phyloP scores from a whole-genome alignment of 2,797 vertebrate species.

The Macrochelys suwanniensis region DNA sequence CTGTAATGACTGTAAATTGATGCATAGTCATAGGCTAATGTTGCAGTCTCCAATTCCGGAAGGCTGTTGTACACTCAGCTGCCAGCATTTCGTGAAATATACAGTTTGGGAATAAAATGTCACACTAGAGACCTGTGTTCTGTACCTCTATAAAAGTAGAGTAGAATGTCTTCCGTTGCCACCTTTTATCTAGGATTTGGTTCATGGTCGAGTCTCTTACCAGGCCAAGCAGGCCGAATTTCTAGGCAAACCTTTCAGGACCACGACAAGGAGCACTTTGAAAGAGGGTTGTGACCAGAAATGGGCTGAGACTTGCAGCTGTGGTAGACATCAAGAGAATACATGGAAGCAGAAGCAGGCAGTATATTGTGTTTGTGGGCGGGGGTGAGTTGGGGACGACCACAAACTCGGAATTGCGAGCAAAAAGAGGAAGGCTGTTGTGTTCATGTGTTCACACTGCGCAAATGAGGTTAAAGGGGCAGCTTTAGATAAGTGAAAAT shows the following conservation, averaged over 20 bases:
- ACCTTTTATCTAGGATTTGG: neutral
- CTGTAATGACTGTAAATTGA: neutral
- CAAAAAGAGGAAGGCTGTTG: neutral
- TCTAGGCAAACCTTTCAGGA: neutral
- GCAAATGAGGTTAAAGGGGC: neutral
- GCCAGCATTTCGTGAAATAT: neutral
- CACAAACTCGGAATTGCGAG: neutral
- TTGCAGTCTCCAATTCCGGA: neutral
- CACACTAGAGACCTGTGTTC: neutral
- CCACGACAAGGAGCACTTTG: neutral
- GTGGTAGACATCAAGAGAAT: neutral
- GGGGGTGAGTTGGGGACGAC: neutral
- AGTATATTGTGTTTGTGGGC: neutral
- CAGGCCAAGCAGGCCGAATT: neutral
- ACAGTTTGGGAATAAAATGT: neutral
- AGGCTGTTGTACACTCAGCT: neutral
- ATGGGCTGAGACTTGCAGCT: neutral
- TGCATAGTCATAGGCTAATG: neutral
- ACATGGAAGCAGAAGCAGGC: fast-evolving
- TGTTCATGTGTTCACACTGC: neutral
- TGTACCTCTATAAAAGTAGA: neutral
- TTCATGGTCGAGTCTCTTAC: neutral
- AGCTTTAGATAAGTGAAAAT: neutral
- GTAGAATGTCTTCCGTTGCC: neutral
- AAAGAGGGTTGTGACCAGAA: neutral